Evolutionary conservation across 2,797 vertebrate species (phyloP).

Genomic region (Epinephelus awoara): DNA sequence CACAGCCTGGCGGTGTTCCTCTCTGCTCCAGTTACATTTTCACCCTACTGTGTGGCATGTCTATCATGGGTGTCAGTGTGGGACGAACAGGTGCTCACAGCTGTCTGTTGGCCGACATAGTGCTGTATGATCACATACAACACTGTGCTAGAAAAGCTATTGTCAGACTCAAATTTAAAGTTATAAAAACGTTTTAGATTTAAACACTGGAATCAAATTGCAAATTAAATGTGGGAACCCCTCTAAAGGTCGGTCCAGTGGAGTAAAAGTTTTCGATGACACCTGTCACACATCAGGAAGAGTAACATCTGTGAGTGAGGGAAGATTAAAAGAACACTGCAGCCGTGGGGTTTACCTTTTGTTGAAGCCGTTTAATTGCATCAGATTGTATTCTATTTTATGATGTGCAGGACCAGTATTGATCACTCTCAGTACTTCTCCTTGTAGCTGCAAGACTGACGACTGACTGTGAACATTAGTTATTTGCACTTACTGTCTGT

Average conservation of each 20-base stretch:
- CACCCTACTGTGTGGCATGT: slow-evolving; percentile 36
- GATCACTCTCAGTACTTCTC: slow-evolving; percentile 1
- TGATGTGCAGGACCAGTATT: not conserved
- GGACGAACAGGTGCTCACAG: slow-evolving; percentile 53
- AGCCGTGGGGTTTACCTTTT: slow-evolving; percentile 14
- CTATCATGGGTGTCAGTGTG: slow-evolving; percentile 40
- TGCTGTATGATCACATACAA: not conserved
- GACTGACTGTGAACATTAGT: no score
- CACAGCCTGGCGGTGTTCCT: slow-evolving; percentile 49
- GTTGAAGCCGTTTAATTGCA: slow-evolving; percentile 4
- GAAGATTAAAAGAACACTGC: slow-evolving; percentile 14
- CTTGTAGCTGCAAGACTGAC: not conserved
- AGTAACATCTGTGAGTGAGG: not conserved
- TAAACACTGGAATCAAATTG: not conserved
- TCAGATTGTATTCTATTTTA: slow-evolving; percentile 1
- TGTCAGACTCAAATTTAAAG: no score
- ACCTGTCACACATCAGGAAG: not conserved
- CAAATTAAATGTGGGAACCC: not conserved
- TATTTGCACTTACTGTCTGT: no score
- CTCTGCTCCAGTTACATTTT: slow-evolving; percentile 47
- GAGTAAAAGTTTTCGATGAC: not conserved
- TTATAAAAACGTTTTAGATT: not conserved
- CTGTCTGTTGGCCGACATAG: slow-evolving; percentile 30
- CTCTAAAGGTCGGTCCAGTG: not conserved
- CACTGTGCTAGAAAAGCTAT: not conserved